Percentiles rank a stretch among this genome's conserved stretches.
phyloP scores from a whole-genome alignment of 1,140 invertebrate species.

The Paramacrobiotus metropolitanus region DNA sequence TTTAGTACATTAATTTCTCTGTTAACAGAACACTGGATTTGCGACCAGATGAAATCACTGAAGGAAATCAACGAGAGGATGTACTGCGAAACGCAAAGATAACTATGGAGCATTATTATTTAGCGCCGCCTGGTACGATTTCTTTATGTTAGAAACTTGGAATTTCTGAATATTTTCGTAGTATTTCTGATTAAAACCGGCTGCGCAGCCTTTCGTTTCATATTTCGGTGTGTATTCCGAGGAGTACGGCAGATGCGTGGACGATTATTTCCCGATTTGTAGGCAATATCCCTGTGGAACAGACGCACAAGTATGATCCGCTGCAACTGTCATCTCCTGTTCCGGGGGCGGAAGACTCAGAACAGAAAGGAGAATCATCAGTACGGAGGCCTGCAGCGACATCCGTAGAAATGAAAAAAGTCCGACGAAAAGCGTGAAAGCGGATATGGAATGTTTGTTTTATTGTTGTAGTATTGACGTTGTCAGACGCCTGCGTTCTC shows the following conservation, averaged over 20 bases:
- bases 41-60: slow-evolving; percentile 40
- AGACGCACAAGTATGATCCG: neutral
- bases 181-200: too few species aligned
- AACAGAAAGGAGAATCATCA: neutral
- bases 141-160: too few species aligned
- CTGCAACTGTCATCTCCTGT: too few species aligned
- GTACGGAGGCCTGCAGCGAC: neutral
- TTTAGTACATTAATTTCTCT: slow-evolving; percentile 9
- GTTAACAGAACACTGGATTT: slow-evolving; percentile 35
- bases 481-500: too few species aligned
- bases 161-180: too few species aligned
- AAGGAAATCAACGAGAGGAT: slow-evolving; percentile 36
- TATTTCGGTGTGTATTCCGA: too few species aligned
- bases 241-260: too few species aligned
- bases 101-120: slow-evolving; percentile 62
- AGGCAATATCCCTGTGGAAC: neutral
- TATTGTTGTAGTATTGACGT: too few species aligned
- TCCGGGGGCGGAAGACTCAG: too few species aligned
- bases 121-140: slow-evolving; percentile 59
- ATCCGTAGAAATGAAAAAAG: neutral
- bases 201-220: too few species aligned
- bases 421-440: neutral
- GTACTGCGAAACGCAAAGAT: slow-evolving; percentile 44
- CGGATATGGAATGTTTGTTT: too few species aligned
- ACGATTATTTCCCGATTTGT: neutral